Conservation (phyloP, 1,140 invertebrate genomes). For the Thaumetopoea pityocampa region DNA sequence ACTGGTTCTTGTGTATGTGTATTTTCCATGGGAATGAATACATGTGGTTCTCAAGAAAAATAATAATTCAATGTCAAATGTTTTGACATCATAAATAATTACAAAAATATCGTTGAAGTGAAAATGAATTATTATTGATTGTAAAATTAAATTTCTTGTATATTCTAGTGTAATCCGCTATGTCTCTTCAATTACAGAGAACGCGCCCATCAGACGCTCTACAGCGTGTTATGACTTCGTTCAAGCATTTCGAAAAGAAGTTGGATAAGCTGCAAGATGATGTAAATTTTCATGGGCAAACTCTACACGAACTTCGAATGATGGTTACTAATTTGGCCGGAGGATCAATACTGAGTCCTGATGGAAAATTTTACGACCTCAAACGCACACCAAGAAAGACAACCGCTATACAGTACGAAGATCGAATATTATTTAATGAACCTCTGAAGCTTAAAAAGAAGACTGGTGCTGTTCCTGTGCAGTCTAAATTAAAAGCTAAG, state of each 20-base stretch:
- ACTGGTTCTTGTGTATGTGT: too few species aligned
- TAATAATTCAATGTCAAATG: too few species aligned
- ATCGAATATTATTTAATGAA: constrained; percentile 4
- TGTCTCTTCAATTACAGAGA: constrained; percentile 31
- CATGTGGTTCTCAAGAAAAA: too few species aligned
- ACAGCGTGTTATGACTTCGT: constrained; percentile 37
- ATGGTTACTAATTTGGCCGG: constrained; percentile 42
- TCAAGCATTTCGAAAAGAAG: constrained; percentile 54
- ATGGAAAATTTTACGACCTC: constrained; percentile 17
- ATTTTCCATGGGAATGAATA: too few species aligned
- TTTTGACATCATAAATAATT: too few species aligned
- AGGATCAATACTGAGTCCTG: constrained; percentile 17
- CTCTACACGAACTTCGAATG: constrained; percentile 36
- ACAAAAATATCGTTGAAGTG: too few species aligned
- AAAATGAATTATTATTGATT: too few species aligned
- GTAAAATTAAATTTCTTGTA: too few species aligned
- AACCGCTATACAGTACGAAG: constrained; percentile 30
- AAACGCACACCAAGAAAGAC: constrained; percentile 26
- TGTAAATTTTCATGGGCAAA: constrained; percentile 42
- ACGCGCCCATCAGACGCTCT: constrained; percentile 29
- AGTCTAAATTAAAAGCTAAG: constrained; percentile 20
- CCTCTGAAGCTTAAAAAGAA: constrained; percentile 25
- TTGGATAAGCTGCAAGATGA: constrained; percentile 56
- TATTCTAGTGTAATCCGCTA: constrained; percentile 21
- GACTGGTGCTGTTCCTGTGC: constrained; percentile 15